Percentiles rank a stretch among this genome's conserved stretches.
phyloP scores from a whole-genome alignment of 1,140 invertebrate genomes.

The Drosophila repleta region DNA sequence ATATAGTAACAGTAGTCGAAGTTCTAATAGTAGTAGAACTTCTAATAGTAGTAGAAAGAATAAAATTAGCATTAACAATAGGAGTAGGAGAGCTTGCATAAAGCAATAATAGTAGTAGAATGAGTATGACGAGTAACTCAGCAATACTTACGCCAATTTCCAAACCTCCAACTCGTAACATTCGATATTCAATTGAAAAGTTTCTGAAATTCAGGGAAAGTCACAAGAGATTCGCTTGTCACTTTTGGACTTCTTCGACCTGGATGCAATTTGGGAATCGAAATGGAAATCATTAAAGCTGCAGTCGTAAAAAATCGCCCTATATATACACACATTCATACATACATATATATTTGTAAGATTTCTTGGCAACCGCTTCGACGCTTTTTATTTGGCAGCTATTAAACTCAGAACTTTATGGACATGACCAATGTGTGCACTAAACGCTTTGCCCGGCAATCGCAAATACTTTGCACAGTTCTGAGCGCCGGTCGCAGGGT shows the following conservation, averaged over 20 bases:
- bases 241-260: neutral
- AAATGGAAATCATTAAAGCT: conserved; percentile 19
- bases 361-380: conserved; percentile 30
- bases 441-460: conserved; percentile 52
- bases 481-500: conserved; percentile 30
- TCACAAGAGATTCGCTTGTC: neutral
- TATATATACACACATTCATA: neutral
- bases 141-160: neutral
- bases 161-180: neutral
- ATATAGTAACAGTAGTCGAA: too few relatives aligned
- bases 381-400: conserved; percentile 41
- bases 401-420: conserved; percentile 43
- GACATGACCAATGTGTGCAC: conserved; percentile 42
- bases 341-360: neutral
- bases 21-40: too few relatives aligned
- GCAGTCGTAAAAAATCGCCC: conserved; percentile 7
- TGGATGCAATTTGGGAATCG: neutral
- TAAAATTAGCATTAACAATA: too few relatives aligned
- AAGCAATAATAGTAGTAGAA: too few relatives aligned
- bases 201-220: neutral
- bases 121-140: too few relatives aligned
- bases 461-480: conserved; percentile 35
- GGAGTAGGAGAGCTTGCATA: too few relatives aligned
- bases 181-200: neutral
- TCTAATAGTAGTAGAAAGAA: too few relatives aligned